A percentile compares a stretch with the other conserved stretches of the same genome.
phyloP scores from a whole-genome alignment of 1,140 invertebrate genomes.

The Zaprionus gabonicus region DNA sequence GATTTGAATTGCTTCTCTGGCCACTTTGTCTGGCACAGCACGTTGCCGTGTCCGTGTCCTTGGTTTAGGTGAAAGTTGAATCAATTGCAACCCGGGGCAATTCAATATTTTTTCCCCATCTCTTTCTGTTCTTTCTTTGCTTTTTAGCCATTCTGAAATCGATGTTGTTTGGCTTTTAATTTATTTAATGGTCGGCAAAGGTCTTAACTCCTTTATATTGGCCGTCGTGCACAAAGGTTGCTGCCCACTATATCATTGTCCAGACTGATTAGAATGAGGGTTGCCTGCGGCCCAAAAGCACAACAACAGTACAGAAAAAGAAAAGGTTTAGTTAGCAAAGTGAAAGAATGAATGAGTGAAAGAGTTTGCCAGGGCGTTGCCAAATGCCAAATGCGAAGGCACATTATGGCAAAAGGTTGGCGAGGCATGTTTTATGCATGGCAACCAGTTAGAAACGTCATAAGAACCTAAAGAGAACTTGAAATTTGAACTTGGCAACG shows the following conservation, averaged over 20 bases:
- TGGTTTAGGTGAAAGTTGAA: constrained; percentile 62
- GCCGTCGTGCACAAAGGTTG: constrained; percentile 38
- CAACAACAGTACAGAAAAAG: background rate
- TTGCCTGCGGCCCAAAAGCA: background rate
- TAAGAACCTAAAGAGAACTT: no score
- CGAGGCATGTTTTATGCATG: background rate
- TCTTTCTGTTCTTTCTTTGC: background rate
- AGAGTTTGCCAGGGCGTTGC: background rate
- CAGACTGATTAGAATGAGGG: constrained; percentile 18
- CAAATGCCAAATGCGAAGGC: background rate
- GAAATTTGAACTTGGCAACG: no score
- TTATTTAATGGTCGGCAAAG: constrained; percentile 50
- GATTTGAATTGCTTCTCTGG: constrained; percentile 30
- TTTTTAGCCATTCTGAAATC: constrained; percentile 14
- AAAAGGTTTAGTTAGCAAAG: background rate
- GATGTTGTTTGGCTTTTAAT: constrained; percentile 54
- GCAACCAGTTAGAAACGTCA: background rate
- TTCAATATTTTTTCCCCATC: constrained; percentile 26
- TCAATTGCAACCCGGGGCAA: constrained; percentile 31
- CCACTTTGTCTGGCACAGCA: constrained; percentile 35
- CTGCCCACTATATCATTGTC: constrained; percentile 37
- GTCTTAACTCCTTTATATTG: constrained; percentile 38
- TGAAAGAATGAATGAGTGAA: background rate
- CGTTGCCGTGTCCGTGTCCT: constrained; percentile 40
- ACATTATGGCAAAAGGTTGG: background rate